Evolutionary conservation across 1,140 invertebrate genomes (phyloP), one percentile per base, ranked within the genome.

Genomic region (Penaeus indicus): DNA sequence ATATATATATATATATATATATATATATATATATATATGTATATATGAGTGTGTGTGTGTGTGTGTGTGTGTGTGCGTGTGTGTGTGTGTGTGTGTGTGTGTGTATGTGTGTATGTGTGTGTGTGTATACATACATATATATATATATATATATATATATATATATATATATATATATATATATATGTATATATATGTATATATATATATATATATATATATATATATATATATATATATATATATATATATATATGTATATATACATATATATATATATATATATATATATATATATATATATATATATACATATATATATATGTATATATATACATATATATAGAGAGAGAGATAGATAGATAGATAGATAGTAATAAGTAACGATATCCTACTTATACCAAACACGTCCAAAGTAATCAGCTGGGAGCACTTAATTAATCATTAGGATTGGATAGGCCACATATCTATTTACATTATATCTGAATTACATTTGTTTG

Each of bases 271-370:
- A 72, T 72, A 72, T 72, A 72, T 72, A 72, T 72, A 72, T 3
- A 72, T 72, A 72, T 72, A 72, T 72, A 72, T 25, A 72, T 72
- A 72, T 72, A 72, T 72, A 19, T 25, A 72, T 18, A 72, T 25
- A n/a, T 25, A 72, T 3, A 72, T 25, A 72, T 25, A 25, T 25
- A 72, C n/a, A 72, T 25, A 25, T 25, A 72, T 25, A 16, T 72
- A 25, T 72, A 72, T 72, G 38, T 72, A 72, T 72, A 25, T 72
- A 72, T 72, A 72, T 72, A 72, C n/a, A 72, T 72, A 72, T 72
- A 72, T 72, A 22, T 72, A 72, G 18, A 22, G n/a, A n/a, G 18
- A n/a, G 18, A n/a, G n/a, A n/a, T 72, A n/a, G n/a, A 72, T 72
- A n/a, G 25, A 72, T 72, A 72, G 19, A 72, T 72, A 72, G 25